Percentiles rank a stretch among this genome's conserved stretches.
These are phyloP conservation scores for Sebastes melanostomus DNA, from an alignment of 2,797 vertebrate genomes.

Conservation along the genomic window DNA sequence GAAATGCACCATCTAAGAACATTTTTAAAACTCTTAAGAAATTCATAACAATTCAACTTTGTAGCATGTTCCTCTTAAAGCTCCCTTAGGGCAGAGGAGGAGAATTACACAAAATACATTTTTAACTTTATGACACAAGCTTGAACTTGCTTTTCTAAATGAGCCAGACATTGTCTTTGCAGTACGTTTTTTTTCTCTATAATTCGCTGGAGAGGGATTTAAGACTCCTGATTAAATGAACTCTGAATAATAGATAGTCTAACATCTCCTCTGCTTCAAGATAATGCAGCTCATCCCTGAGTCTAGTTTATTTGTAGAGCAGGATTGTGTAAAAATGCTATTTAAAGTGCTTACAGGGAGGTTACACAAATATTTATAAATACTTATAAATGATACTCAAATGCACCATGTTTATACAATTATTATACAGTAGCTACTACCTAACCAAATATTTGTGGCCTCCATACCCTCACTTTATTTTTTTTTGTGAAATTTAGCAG, in stretches of 20 bases:
- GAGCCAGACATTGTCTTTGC: neutral
- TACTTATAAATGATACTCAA: neutral
- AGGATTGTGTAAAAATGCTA: neutral
- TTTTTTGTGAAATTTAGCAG: neutral
- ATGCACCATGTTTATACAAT: neutral
- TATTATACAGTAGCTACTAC: neutral
- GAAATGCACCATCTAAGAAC: neutral
- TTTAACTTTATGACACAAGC: neutral
- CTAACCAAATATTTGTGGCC: neutral
- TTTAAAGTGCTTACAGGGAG: neutral
- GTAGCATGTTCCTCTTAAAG: neutral
- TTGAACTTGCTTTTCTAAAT: neutral
- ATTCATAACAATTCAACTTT: neutral
- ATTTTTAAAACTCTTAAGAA: neutral
- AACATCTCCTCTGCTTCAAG: neutral
- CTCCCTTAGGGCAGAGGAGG: neutral
- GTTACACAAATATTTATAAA: neutral
- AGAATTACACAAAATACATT: neutral
- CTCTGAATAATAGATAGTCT: slow-evolving; percentile 13
- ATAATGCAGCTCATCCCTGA: neutral
- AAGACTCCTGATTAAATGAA: slow-evolving; percentile 18
- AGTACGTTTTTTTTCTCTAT: slow-evolving; percentile 1
- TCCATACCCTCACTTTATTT: neutral
- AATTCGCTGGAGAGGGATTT: neutral
- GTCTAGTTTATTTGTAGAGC: neutral